A percentile compares a stretch with the other conserved stretches of the same genome.
phyloP scores from a whole-genome alignment of 1,140 invertebrate species.

The Dinoponera quadriceps region DNA sequence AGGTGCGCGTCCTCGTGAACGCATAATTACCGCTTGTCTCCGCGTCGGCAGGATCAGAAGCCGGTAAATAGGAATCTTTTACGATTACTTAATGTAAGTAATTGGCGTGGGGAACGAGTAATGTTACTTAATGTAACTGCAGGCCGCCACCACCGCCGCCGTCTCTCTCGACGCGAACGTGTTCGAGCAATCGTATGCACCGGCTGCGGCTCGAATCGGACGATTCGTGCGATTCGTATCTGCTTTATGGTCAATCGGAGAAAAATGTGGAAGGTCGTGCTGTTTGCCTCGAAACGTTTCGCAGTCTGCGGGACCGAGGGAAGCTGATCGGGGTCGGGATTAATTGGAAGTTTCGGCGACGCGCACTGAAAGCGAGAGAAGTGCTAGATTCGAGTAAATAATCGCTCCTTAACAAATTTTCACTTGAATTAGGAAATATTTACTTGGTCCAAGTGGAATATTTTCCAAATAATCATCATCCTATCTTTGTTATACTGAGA shows the following conservation, averaged over 20 bases:
- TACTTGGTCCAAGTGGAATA: too few relatives aligned
- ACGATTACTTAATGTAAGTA: slow-evolving; percentile 74
- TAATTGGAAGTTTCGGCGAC: not conserved
- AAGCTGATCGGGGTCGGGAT: not conserved
- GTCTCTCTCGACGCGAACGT: slow-evolving; percentile 12
- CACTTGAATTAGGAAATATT: too few relatives aligned
- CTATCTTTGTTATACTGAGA: too few relatives aligned
- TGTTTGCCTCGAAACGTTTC: not conserved
- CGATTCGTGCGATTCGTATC: slow-evolving; percentile 35
- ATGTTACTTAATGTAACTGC: slow-evolving; percentile 71
- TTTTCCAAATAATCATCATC: too few relatives aligned
- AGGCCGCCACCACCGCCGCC: not conserved
- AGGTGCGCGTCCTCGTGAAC: slow-evolving; percentile 65
- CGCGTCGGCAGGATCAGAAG: slow-evolving; percentile 73
- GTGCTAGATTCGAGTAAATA: not conserved
- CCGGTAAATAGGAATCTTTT: slow-evolving; percentile 65
- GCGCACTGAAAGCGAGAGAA: not conserved
- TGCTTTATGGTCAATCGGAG: slow-evolving; percentile 21
- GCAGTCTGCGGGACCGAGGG: not conserved
- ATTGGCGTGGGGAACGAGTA: slow-evolving; percentile 66
- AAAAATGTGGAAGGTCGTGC: slow-evolving; percentile 26
- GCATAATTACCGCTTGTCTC: slow-evolving; percentile 74
- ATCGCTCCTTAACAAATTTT: not conserved
- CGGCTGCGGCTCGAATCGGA: slow-evolving; percentile 10
- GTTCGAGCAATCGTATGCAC: slow-evolving; percentile 1